Base-by-base conservation (phyloP, 2,888 invertebrate genomes). In the Xiphydria camelus region DNA sequence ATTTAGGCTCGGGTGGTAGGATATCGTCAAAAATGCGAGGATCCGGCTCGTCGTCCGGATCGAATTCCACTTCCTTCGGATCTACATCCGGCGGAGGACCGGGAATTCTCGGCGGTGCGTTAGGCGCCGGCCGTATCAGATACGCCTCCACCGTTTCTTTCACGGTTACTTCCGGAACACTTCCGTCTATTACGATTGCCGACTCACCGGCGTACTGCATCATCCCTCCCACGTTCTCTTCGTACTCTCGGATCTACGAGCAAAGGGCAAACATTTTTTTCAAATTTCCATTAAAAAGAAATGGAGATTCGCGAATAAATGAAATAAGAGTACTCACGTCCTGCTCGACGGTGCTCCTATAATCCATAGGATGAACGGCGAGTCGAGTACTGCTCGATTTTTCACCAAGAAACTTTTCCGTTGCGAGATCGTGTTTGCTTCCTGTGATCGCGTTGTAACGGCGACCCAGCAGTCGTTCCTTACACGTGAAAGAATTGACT, bases 361-460 rank as follows among this genome's bases (percentile, higher is more conserved):
- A 45, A 45, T 66, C 58, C 18, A 44, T 59, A 3, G 59, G 53
- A 45, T 59, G 58, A 23, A 54, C 17, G 9, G 32, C 48, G 40
- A 61, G 48, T 25, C 53, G 39, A 9, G 32, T 26, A 17, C 25
- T 32, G 10, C 37, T n/a, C 4, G 18, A 34, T 4, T 5, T 17
- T 7, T 36, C 12, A n/a, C 22, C 33, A 9, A 44, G 18, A 17
- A 44, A 29, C 7, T 45, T 36, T 18, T 43, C 36, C 4, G 35
- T 18, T n/a, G n/a, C n/a, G 3, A 59, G 12, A 43, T 53, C 35
- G 12, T 56, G 53, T 18, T 57, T 48, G 45, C 58, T 59, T 32
- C 80, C 80, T 4, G 79, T 78, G 56, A 76, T 76, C 66, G 75
- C 68, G 63, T 81, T 78, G 42, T 78, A 73, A 15, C 73, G 76